These are phyloP conservation scores for Microtus ochrogaster DNA, from an alignment of 2,113 vertebrate genomes.

Conservation along the genomic window DNA sequence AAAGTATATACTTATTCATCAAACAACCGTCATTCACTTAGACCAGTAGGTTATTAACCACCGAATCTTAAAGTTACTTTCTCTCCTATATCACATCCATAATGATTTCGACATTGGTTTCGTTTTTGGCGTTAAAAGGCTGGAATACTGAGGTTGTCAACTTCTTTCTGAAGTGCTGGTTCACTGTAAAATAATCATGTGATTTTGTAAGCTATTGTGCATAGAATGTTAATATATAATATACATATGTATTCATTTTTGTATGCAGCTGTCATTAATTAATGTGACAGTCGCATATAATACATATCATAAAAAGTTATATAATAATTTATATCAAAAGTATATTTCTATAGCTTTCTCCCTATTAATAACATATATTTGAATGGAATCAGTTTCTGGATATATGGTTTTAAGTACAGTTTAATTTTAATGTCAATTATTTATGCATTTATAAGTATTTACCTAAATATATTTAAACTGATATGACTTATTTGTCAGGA, in stretches of 20 bases:
- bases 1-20: background rate
- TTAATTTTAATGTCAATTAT: background rate
- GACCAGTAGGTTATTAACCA: background rate
- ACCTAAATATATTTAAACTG: background rate
- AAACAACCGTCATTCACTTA: background rate
- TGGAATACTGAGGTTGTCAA: background rate
- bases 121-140: constrained; percentile 2
- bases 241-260: background rate
- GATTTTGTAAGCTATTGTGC: background rate
- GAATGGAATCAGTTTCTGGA: background rate
- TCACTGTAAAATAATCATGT: constrained; percentile 26
- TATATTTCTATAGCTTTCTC: background rate
- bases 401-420: background rate
- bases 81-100: background rate
- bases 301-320: too few species aligned
- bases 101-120: background rate
- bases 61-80: constrained; percentile 3
- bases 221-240: background rate
- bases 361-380: background rate
- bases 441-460: background rate
- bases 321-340: background rate
- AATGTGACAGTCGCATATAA: background rate
- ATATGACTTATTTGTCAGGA: background rate
- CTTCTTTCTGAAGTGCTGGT: background rate
- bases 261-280: background rate